Base-by-base conservation (phyloP, 2,113 vertebrate genomes). In the Ctenodactylus gundi region DNA sequence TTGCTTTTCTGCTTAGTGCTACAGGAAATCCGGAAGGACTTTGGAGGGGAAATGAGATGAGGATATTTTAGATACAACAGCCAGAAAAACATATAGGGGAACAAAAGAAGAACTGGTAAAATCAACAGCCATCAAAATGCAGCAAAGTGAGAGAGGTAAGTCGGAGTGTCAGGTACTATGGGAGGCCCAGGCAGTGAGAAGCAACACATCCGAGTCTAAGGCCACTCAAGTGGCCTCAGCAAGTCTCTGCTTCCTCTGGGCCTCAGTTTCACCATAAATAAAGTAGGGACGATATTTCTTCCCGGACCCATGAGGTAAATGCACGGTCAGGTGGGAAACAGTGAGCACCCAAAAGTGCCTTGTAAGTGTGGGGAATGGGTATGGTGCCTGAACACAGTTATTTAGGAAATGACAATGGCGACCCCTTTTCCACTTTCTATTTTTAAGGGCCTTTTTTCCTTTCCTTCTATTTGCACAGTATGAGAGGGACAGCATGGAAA, bases 111-210 rank as follows among this genome's bases (percentile, higher is more conserved):
- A 46, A 41, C 7, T 20, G 64, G 12, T 39, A 77, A 44, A 39
- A 73, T 3, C 7, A 67, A 31, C 29, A 77, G 10, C 27, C 17
- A 46, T 60, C n/a, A 20, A 70, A 55, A 60, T 1, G 12, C 51
- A 65, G 29, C 34, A 75, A 53, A 49, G 20, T 62, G 67, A 89
- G 64, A 53, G 77, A 25, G 18, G 12, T 13, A 49, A 23, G 20
- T 41, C 27, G 0, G 7, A 53, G 27, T 27, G 4, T 17, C 0
- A 3, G 44, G n/a, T 25, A 29, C 3, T 9, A 44, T 3, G 18
- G 44, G 46, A 58, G 11, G 3, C 39, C 3, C 15, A 27, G 18
- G 3, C 23, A 31, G 31, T 17, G 4, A 15, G 27, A 10, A 64
- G 27, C 39, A 57, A 36, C 34, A 67, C 62, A n/a, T 5, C 0